These are phyloP conservation scores for Phasianus colchicus DNA, from an alignment of 2,113 vertebrate genomes.

Conservation along the genomic window DNA sequence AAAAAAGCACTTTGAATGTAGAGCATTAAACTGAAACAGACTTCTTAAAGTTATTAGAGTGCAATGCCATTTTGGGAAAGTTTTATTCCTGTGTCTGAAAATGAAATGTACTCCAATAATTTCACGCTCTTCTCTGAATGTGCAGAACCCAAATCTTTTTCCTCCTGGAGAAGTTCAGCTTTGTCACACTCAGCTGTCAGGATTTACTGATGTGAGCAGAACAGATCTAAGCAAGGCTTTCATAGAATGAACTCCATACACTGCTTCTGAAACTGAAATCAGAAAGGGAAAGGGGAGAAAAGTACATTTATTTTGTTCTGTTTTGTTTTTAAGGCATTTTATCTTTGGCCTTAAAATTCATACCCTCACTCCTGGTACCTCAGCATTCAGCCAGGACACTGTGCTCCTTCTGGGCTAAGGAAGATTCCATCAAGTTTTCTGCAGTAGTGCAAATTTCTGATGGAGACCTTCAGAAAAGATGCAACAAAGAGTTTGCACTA, in stretches of 20 bases:
- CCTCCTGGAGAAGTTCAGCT: not conserved
- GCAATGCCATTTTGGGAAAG: not conserved
- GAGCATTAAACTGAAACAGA: not conserved
- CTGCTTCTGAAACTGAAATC: not conserved
- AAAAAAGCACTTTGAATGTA: not conserved
- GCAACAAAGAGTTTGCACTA: not conserved
- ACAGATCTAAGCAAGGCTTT: not conserved
- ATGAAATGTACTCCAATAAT: not conserved
- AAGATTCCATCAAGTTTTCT: not conserved
- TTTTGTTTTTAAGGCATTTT: not conserved
- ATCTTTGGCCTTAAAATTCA: not conserved
- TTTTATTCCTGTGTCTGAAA: constrained; percentile 3
- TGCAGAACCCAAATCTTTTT: not conserved
- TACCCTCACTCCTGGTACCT: not conserved
- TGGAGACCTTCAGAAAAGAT: not conserved
- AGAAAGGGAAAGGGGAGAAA: not conserved
- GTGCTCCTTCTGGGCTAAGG: not conserved
- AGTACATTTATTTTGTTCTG: fast-evolving
- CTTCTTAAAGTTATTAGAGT: not conserved
- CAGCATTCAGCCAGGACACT: not conserved
- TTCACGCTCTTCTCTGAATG: not conserved
- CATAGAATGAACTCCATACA: not conserved
- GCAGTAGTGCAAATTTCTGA: not conserved
- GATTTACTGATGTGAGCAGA: not conserved
- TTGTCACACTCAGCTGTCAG: not conserved